Base-by-base conservation (phyloP, 2,113 vertebrate species). In the Mugil cephalus region DNA sequence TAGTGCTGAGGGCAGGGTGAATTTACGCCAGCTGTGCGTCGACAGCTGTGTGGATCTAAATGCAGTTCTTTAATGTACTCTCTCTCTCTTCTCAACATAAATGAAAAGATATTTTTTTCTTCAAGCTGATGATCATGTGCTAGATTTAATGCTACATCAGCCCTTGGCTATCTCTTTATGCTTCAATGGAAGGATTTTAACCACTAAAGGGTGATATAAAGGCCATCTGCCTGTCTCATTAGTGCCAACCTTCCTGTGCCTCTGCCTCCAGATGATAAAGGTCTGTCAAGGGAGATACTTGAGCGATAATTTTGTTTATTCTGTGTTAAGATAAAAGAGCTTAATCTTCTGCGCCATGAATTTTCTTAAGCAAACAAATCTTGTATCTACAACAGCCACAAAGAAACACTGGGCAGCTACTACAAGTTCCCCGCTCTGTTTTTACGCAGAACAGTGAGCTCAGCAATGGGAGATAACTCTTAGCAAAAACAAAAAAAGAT, bases 211-310 rank as follows among this genome's bases (percentile, higher is more conserved):
- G 75, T 82, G 61, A 59, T 72, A 77, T 70, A 87, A 88, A 81
- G 84, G 74, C 85, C 87, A 89, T 79, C 88, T 88, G 89, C 73
- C 67, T 55, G 35, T 76, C 82, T 87, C 79, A 82, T 87, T 88
- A 81, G 67, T 55, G 56, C 63, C 64, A 53, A 72, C 74, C 75
- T 69, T 50, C 42, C 58, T 36, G 18, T 70, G 64, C 74, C 82
- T 82, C 55, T 53, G 59, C 36, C 78, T 67, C 47, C 15, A 64
- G 77, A 85, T 77, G 50, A 84, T 74, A 43, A 86, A 83, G 72
- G 59, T 80, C 69, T 80, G 30, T 39, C 72, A 24, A 40, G 19
- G 66, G 47, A 77, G 61, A 78, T 66, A 38, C 42, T 40, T 38
- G 52, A 8, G 43, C 4, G 7, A 60, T 74, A 61, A 48, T 60